A percentile compares a stretch with the other conserved stretches of the same genome.
These are phyloP conservation scores for Poecilus cupreus DNA, from an alignment of 2,888 invertebrate species.

Conservation along the genomic window DNA sequence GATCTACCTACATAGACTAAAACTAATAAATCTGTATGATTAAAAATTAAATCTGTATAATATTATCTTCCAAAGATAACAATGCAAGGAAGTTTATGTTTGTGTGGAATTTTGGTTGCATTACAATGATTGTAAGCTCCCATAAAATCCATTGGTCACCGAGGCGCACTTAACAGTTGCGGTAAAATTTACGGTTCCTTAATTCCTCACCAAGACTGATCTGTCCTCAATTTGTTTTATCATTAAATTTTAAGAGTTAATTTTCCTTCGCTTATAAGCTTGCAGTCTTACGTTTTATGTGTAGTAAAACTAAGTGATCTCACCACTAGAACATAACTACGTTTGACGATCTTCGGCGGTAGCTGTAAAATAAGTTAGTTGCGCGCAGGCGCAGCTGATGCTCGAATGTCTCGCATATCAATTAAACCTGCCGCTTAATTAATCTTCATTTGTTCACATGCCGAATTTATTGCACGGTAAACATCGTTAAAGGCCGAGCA, in stretches of 20 bases:
- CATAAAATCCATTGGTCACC: constrained; percentile 19
- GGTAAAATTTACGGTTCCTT: constrained; percentile 23
- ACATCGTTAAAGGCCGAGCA: too few relatives aligned
- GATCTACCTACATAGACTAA: too few relatives aligned
- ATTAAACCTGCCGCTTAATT: not conserved
- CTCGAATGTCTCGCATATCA: constrained; percentile 18
- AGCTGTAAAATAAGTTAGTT: constrained; percentile 1
- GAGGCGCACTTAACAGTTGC: not conserved
- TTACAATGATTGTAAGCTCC: too few relatives aligned
- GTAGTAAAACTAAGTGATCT: constrained; percentile 51
- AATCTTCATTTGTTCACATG: not conserved
- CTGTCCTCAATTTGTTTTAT: constrained; percentile 52
- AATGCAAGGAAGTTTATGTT: too few relatives aligned
- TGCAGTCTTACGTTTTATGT: constrained; percentile 44
- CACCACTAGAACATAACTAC: not conserved
- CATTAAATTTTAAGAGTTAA: constrained; percentile 58
- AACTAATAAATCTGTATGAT: too few relatives aligned
- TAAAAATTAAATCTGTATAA: too few relatives aligned
- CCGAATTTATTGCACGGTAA: not conserved
- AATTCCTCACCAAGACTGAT: constrained; percentile 10
- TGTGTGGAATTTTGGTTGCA: too few relatives aligned
- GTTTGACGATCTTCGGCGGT: not conserved
- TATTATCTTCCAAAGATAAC: too few relatives aligned
- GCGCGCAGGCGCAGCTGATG: not conserved
- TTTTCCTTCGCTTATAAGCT: constrained; percentile 42